phyloP scores from a whole-genome alignment of 1,140 invertebrate species.

The Apocrypta bakeri region DNA sequence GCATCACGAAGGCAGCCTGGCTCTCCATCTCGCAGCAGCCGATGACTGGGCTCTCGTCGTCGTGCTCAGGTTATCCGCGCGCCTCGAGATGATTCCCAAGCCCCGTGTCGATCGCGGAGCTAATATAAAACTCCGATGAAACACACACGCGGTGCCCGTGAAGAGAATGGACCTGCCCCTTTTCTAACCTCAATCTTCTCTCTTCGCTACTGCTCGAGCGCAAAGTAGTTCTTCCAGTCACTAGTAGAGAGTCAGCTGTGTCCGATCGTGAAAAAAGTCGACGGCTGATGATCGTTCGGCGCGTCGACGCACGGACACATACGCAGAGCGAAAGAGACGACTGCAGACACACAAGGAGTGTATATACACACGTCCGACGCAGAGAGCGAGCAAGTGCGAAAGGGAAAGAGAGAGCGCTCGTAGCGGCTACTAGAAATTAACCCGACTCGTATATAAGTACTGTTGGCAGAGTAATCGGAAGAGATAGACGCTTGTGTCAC shows the following conservation, averaged over 20 bases:
- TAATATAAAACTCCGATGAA: too few relatives aligned
- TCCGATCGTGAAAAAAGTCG: too few relatives aligned
- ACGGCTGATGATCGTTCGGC: too few relatives aligned
- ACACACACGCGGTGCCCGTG: not conserved
- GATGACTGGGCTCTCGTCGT: conserved; percentile 50
- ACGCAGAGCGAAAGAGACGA: too few relatives aligned
- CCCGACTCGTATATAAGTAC: not conserved
- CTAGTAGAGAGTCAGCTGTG: not conserved
- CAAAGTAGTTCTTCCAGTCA: not conserved
- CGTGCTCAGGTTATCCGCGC: conserved; percentile 5
- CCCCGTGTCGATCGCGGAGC: not conserved
- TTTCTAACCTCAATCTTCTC: conserved; percentile 39
- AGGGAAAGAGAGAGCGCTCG: not conserved
- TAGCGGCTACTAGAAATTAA: not conserved
- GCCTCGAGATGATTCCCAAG: not conserved
- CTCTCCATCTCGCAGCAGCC: conserved; percentile 67
- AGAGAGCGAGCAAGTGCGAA: too few relatives aligned
- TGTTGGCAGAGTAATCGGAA: not conserved
- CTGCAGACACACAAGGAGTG: too few relatives aligned
- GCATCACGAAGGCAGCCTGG: conserved; percentile 65
- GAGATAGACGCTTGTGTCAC: not conserved
- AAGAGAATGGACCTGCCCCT: conserved; percentile 14
- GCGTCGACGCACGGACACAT: too few relatives aligned
- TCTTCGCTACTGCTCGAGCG: not conserved
- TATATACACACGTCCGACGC: not conserved